phyloP scores from a whole-genome alignment of 2,888 invertebrate species.

The Troides oblongomaculatus region DNA sequence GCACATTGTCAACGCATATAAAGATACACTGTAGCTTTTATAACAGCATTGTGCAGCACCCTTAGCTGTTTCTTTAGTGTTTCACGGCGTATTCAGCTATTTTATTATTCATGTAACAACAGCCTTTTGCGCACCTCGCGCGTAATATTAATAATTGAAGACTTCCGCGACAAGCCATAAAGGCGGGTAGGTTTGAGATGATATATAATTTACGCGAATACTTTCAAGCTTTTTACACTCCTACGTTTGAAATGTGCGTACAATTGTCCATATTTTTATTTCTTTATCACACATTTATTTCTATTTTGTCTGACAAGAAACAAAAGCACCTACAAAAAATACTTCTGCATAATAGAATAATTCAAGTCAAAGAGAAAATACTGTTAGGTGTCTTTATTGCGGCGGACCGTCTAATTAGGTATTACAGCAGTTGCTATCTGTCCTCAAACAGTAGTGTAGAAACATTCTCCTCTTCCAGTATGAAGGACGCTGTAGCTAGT shows the following conservation, averaged over 20 bases:
- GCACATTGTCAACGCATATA: conserved; percentile 74
- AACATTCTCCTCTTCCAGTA: too few species aligned
- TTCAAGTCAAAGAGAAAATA: too few species aligned
- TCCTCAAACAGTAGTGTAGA: too few species aligned
- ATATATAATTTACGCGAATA: conserved; percentile 42
- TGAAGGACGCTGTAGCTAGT: too few species aligned
- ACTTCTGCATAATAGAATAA: too few species aligned
- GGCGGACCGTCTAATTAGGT: too few species aligned
- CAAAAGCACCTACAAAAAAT: too few species aligned
- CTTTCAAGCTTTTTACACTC: conserved; percentile 19
- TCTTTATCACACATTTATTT: background rate
- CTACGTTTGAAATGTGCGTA: conserved; percentile 2
- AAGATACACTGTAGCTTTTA: conserved; percentile 76
- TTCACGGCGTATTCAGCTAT: conserved; percentile 66
- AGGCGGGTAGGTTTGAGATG: conserved; percentile 44
- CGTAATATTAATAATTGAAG: conserved; percentile 74
- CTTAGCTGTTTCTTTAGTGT: conserved; percentile 68
- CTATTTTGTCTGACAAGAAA: background rate
- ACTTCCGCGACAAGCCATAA: conserved; percentile 59
- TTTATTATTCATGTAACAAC: conserved; percentile 76
- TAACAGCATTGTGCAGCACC: conserved; percentile 70
- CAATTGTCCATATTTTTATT: conserved; percentile 6
- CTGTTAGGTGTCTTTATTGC: too few species aligned
- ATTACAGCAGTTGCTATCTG: too few species aligned
- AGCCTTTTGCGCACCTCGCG: conserved; percentile 63